These are phyloP conservation scores for Dromius quadrimaculatus DNA, from an alignment of 2,888 invertebrate species.

Conservation along the genomic window DNA sequence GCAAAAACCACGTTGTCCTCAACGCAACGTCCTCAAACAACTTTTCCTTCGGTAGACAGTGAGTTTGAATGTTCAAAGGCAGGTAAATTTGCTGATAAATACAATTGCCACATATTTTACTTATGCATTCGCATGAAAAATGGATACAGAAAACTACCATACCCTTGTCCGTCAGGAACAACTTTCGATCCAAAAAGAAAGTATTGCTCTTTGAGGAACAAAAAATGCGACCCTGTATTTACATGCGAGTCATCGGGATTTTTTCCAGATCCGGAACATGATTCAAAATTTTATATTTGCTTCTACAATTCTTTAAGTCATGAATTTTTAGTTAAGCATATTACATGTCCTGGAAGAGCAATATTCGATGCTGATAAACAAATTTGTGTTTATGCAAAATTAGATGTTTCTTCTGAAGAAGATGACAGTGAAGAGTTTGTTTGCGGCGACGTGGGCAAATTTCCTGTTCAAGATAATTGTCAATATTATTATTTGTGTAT, in stretches of 20 bases:
- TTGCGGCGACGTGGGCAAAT: conserved; percentile 65
- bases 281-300: conserved; percentile 70
- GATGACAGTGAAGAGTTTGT: conserved; percentile 57
- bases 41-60: background rate
- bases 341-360: conserved; percentile 67
- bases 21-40: background rate
- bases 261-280: conserved; percentile 67
- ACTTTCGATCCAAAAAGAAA: conserved; percentile 57
- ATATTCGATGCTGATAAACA: conserved; percentile 65
- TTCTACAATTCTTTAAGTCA: conserved; percentile 68
- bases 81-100: conserved; percentile 60
- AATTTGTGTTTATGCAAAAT: conserved; percentile 60
- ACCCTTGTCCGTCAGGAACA: conserved; percentile 58
- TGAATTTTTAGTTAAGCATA: conserved; percentile 69
- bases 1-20: too few relatives aligned
- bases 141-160: conserved; percentile 56
- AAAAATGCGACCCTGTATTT: conserved; percentile 55
- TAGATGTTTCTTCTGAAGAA: conserved; percentile 28
- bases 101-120: conserved; percentile 59
- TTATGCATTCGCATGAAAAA: conserved; percentile 57
- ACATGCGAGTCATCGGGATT: conserved; percentile 65
- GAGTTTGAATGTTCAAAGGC: conserved; percentile 56
- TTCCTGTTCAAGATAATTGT: conserved; percentile 65
- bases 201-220: conserved; percentile 58
- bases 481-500: conserved; percentile 68